A percentile compares a stretch with the other conserved stretches of the same genome.
Conservation (phyloP, 2,888 invertebrate genomes). For the Mellilla xanthometata region DNA sequence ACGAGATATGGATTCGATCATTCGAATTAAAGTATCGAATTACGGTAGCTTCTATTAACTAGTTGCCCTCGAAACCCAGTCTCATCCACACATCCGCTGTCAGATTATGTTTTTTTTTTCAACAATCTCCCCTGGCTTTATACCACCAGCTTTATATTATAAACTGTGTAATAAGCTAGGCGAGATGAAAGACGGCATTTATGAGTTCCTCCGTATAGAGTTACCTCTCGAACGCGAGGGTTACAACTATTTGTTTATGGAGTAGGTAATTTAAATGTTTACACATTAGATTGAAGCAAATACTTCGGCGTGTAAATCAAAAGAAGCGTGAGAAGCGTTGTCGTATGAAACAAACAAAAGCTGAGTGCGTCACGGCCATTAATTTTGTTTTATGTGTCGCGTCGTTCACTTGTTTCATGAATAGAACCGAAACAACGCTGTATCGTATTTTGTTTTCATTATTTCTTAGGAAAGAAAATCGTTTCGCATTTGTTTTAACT, state of each 20-base stretch:
- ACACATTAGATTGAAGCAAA: constrained; percentile 45
- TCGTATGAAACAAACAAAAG: constrained; percentile 28
- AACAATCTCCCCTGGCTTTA: constrained; percentile 43
- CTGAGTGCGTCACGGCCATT: constrained; percentile 23
- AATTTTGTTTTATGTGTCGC: constrained; percentile 13
- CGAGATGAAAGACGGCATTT: constrained; percentile 73
- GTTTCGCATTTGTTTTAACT: not conserved
- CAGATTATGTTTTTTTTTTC: constrained; percentile 45
- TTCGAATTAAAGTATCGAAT: constrained; percentile 49
- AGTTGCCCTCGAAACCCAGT: constrained; percentile 47
- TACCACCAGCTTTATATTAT: constrained; percentile 32
- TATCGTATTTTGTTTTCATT: not conserved
- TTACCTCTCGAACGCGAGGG: constrained; percentile 54
- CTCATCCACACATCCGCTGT: constrained; percentile 53
- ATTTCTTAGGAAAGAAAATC: not conserved
- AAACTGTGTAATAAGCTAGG: constrained; percentile 57
- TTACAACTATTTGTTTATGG: constrained; percentile 60
- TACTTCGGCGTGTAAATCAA: constrained; percentile 35
- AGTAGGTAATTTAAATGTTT: constrained; percentile 62
- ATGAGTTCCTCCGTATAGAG: constrained; percentile 60
- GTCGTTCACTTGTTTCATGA: constrained; percentile 9
- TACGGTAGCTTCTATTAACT: constrained; percentile 64
- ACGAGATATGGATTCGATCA: constrained; percentile 22
- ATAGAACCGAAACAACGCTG: constrained; percentile 9
- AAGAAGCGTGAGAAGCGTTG: constrained; percentile 44